Evolutionary conservation across 2,797 vertebrate species (phyloP).

Genomic region (Triplophysa bombifrons): DNA sequence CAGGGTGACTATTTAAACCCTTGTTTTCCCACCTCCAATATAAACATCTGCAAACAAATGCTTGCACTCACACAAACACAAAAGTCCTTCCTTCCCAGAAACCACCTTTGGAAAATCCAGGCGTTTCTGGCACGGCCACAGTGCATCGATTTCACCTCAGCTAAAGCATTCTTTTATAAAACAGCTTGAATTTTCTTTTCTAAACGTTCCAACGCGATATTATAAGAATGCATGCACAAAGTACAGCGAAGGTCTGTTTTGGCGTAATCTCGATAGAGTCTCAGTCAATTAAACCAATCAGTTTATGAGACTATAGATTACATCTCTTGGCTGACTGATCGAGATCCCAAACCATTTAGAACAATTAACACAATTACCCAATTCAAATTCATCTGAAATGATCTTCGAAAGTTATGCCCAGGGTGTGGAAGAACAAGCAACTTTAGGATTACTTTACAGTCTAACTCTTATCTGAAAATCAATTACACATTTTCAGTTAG

Average conservation of each 20-base stretch:
- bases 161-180: slow-evolving; percentile 25
- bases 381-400: slow-evolving; percentile 19
- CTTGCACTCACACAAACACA: slow-evolving; percentile 31
- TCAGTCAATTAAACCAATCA: slow-evolving; percentile 43
- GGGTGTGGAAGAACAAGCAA: slow-evolving; percentile 15
- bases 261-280: slow-evolving; percentile 29
- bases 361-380: too few relatives aligned
- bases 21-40: slow-evolving; percentile 55
- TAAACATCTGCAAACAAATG: slow-evolving; percentile 54
- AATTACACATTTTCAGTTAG: slow-evolving; percentile 9
- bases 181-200: slow-evolving; percentile 3
- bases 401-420: neutral
- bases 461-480: slow-evolving; percentile 25
- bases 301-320: slow-evolving; percentile 38
- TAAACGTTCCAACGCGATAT: neutral
- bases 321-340: slow-evolving; percentile 38
- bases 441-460: slow-evolving; percentile 10
- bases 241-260: slow-evolving; percentile 26
- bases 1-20: slow-evolving; percentile 44
- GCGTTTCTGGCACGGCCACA: slow-evolving; percentile 17
- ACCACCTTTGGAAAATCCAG: slow-evolving; percentile 41
- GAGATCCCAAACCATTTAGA: slow-evolving; percentile 19
- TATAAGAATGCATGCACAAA: slow-evolving; percentile 27
- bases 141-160: slow-evolving; percentile 26
- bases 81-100: slow-evolving; percentile 38